A percentile compares a stretch with the other conserved stretches of the same genome.
Evolutionary conservation across 2,888 invertebrate species (phyloP).

Genomic region (Caenorhabditis becei): DNA sequence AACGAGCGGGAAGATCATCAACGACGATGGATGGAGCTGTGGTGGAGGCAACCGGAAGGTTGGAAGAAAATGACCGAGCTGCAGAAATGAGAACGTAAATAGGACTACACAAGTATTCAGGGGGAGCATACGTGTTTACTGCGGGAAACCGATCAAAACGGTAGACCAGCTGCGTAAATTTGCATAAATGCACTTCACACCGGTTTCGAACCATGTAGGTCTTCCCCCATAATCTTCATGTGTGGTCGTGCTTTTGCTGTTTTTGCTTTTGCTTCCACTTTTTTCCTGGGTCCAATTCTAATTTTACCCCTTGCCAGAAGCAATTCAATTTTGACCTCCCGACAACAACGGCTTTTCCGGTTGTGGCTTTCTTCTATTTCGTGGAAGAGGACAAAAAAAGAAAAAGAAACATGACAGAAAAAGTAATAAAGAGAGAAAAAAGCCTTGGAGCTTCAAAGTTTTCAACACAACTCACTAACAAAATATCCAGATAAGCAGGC

Average conservation of each 20-base stretch:
- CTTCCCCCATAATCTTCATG: not conserved
- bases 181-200: constrained; percentile 15
- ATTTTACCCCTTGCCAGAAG: not conserved
- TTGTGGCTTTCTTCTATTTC: constrained; percentile 10
- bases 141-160: not conserved
- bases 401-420: constrained; percentile 13
- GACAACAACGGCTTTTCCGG: constrained; percentile 6
- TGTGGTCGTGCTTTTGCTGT: not conserved
- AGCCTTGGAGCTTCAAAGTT: not conserved
- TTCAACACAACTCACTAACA: not conserved
- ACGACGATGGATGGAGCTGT: constrained; percentile 19
- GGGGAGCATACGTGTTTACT: not conserved
- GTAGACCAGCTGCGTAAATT: constrained; percentile 1
- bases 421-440: constrained; percentile 7
- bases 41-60: constrained; percentile 50
- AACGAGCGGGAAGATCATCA: constrained; percentile 47
- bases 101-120: not conserved
- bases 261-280: not conserved
- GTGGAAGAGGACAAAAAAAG: constrained; percentile 12
- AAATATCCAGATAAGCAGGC: no score
- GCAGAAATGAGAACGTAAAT: not conserved
- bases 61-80: constrained; percentile 20
- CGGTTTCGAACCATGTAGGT: not conserved
- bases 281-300: not conserved
- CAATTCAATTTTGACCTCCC: constrained; percentile 24